Evolutionary conservation across 1,140 invertebrate genomes (phyloP), one percentile per base, ranked within the genome.

Genomic region (Diorhabda carinulata): DNA sequence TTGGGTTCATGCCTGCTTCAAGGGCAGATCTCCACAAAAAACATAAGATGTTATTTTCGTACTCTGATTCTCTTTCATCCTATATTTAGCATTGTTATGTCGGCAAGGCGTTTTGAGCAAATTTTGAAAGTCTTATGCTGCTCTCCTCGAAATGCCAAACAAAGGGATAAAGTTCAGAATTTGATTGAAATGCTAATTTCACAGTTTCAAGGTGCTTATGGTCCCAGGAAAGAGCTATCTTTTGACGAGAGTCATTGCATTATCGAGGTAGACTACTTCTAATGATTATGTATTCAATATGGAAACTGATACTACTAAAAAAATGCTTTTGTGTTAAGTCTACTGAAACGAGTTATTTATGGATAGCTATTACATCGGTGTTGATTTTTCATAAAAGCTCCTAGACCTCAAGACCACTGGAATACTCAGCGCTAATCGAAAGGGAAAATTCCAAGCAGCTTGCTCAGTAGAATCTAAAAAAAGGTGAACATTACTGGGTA

Each of bases 361-460:
- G 1, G 80, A 83, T 56, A 82, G 82, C 71, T 83, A 76, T 63
- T 82, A 83, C 64, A 82, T 78, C 7, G 78, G 74, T 47, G 66
- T 78, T 43, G 61, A 71, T 10, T 72, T 83, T n/a, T 78, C 78
- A 1, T 25, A 75, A 43, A 75, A 78, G 68, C 71, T 83, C 9
- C 71, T 78, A 45, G 5, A 65, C 10, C 73, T 71, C 25, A 72
- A 77, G 3, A 81, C 77, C 40, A 70, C 76, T 9, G 79, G 78
- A 64, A 79, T 76, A 47, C 67, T 79, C 66, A 73, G 74, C 52
- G 70, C 71, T 69, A 75, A 74, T 67, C 74, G 71, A 70, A 71
- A 25, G 25, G 25, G 25, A 69, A 74, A 61, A 69, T 66, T 68
- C 76, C 42, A 62, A 74, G 10, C 72, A 76, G 67, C 73, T 81